These are phyloP conservation scores for Pocillopora damicornis DNA, from an alignment of 64 coral and sea anemone species.

Conservation along the genomic window DNA sequence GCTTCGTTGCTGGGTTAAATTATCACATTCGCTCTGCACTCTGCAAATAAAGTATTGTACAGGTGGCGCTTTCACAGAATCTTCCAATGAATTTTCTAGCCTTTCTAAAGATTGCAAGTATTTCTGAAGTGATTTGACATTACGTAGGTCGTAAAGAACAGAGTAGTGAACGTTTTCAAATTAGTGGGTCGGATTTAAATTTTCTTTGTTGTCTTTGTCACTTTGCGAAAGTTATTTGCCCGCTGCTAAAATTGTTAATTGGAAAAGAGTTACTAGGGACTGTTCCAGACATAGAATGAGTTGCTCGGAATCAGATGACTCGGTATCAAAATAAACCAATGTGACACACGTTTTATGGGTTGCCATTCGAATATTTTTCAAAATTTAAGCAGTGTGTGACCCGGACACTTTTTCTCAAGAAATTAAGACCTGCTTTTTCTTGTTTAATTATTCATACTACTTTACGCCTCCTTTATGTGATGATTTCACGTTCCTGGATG, in stretches of 20 bases:
- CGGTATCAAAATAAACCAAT: not conserved
- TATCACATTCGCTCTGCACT: not conserved
- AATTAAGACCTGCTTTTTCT: not conserved
- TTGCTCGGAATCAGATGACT: not conserved
- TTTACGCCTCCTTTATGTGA: not conserved
- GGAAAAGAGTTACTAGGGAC: not conserved
- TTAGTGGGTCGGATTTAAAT: not conserved
- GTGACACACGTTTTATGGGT: no score
- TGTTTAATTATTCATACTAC: not conserved
- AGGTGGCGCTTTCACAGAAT: not conserved
- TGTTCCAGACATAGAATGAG: not conserved
- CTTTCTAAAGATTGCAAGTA: not conserved
- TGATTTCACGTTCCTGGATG: not conserved
- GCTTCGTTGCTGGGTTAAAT: not conserved
- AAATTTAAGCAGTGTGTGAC: not conserved
- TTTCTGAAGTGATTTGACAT: not conserved
- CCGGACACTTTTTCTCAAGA: not conserved
- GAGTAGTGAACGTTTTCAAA: not conserved
- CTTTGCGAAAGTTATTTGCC: not conserved
- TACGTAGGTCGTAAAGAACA: not conserved
- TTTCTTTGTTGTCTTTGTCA: not conserved
- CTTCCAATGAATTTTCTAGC: not conserved
- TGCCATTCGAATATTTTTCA: not conserved
- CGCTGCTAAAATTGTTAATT: not conserved
- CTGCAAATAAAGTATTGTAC: not conserved